Base-by-base conservation (phyloP, 1,140 invertebrate species). In the Gryllus bimaculatus region DNA sequence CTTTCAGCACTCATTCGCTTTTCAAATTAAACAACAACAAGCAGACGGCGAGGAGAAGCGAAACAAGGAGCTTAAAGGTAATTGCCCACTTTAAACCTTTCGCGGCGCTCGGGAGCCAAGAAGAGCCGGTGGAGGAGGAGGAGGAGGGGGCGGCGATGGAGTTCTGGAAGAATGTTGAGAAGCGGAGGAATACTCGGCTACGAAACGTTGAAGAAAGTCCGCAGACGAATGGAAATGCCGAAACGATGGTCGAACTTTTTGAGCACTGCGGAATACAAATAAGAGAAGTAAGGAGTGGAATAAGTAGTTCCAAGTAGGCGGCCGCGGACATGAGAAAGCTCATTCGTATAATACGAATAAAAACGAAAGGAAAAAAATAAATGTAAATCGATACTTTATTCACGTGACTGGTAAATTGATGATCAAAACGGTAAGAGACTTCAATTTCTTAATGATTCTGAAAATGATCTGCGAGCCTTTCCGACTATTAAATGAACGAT, bases 1-100 rank as follows among this genome's bases (percentile, higher is more conserved):
- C 54, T 66, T 66, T 66, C 54, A 66, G 7, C 54, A 66, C 54
- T 66, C 54, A 66, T 66, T 66, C 54, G 54, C 54, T 66, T 66
- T 66, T 66, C 54, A 66, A 66, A 66, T 66, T 10, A 66, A 66
- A 66, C 54, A 66, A 66, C 54, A 66, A 66, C 54, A 66, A 66
- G 54, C 54, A 66, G 54, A 66, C 54, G 54, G 54, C 54, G 18
- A 10, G 54, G 54, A 18, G 54, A 66, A 66, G 54, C 54, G 54
- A 66, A 66, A 18, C 54, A 18, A 10, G 18, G 54, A 66, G 54
- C 54, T 66, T 66, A 66, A 66, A 66, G 54, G 54, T 66, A 66
- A 66, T 66, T 66, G 54, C 54, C 54, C 54, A 66, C 18, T 66
- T 66, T 66, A 66, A 66, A 12, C 76, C 76, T 47, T n/a, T 18